Evolutionary conservation across 1,140 invertebrate genomes (phyloP), one percentile per base, ranked within the genome.

Genomic region (Drosophila eugracilis): DNA sequence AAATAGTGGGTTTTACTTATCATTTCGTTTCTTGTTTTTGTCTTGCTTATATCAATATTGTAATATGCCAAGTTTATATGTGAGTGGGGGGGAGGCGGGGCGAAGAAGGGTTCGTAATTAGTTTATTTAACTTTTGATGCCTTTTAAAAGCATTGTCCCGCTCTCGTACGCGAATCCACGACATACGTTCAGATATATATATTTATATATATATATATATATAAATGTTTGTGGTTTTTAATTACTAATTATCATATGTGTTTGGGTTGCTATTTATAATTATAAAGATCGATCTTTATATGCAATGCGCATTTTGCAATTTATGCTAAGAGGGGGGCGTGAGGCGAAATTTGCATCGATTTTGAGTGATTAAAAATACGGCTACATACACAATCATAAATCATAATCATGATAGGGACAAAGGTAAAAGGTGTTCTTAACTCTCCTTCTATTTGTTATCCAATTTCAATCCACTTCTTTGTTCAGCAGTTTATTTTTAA

Each of bases 41-140:
- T 7, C 50, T 66, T 66, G 73, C 81, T 86, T 85, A 80, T 53
- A 86, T 86, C 77, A 67, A 75, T 77, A 80, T 65, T 85, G 52
- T 80, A 86, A 80, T 85, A 86, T 86, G 76, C 73, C 76, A 85
- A 84, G 60, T 75, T 67, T 84, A 66, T 67, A 54, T 66, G 58
- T 83, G 67, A 62, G 70, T 74, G 44, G 42, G 32, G 26, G 15
- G 12, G n/a, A 14, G 9, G 39, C 19, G 41, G 10, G 48, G 28
- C 21, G 14, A 32, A 14, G 37, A 26, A 24, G 60, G 28, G 17
- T 22, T 14, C 19, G 22, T 52, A n/a, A 47, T 62, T 28, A 17
- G 22, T 42, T 45, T 60, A 17, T 36, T 17, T 28, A 59, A 44
- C 42, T 55, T 28, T 59, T 54, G 12, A 45, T 72, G 72, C 72